phyloP scores from a whole-genome alignment of 2,888 invertebrate species.

The Cyrtodaria siliqua region DNA sequence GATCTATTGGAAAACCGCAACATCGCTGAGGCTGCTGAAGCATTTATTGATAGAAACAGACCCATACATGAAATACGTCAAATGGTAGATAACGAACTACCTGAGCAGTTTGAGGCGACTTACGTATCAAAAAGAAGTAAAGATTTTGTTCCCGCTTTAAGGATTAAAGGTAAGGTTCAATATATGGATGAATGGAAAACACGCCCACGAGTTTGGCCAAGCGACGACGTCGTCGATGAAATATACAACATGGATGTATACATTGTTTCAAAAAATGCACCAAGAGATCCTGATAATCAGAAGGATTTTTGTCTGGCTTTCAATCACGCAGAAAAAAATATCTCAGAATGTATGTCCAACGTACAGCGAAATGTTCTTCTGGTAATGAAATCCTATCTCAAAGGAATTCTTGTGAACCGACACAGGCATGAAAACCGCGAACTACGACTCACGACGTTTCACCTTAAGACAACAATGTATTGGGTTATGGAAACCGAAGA shows the following conservation, averaged over 20 bases:
- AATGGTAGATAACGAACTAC: no score
- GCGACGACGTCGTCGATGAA: conserved; percentile 27
- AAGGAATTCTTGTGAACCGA: conserved; percentile 29
- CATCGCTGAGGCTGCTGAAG: no score
- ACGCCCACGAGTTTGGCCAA: conserved; percentile 47
- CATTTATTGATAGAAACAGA: no score
- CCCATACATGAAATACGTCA: no score
- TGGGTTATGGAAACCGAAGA: conserved; percentile 46
- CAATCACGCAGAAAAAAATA: conserved; percentile 58
- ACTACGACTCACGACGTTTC: conserved; percentile 54
- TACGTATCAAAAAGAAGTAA: conserved; percentile 53
- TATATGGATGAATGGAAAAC: conserved; percentile 49
- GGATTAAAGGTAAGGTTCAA: conserved; percentile 42
- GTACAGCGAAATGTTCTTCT: conserved; percentile 54
- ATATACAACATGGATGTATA: conserved; percentile 57
- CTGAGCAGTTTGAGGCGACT: no score
- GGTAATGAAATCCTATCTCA: conserved; percentile 58
- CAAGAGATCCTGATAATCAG: conserved; percentile 26
- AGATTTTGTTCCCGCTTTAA: conserved; percentile 65
- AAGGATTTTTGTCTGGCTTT: conserved; percentile 66
- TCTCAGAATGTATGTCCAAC: conserved; percentile 42
- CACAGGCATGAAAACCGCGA: background rate
- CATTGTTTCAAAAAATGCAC: conserved; percentile 59
- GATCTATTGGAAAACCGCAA: no score
- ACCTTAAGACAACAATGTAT: conserved; percentile 61